Base-by-base conservation (phyloP, 2,888 invertebrate genomes). In the Diloba caeruleocephala region DNA sequence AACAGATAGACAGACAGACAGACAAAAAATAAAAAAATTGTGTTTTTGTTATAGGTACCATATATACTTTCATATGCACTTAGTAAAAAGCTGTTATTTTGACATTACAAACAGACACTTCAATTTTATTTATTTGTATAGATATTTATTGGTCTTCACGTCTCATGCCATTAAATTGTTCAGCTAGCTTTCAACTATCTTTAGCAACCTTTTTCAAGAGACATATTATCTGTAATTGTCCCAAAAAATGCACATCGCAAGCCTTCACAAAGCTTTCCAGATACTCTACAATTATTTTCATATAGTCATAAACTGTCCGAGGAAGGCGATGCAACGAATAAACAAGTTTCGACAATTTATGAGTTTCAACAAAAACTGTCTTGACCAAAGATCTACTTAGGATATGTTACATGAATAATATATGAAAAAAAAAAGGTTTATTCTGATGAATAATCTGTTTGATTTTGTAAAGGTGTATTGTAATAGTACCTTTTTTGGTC, bases 301-400 rank as follows among this genome's bases (percentile, higher is more conserved):
- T 62, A 62, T 64, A 64, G 12, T 39, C 49, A 69, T 59, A 75
- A 73, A 51, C 28, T 52, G 21, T 49, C 45, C 28, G 44, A 58
- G 33, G 33, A 44, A 60, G 58, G 55, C 53, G 44, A 55, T 62
- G 60, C 62, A 68, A 39, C 60, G 54, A 62, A 56, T 39, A 62
- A 65, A 76, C 73, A 68, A 70, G 64, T 62, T 70, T 45, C 48
- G 41, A 57, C 37, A 71, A 77, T 76, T 74, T 77, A 78, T 70
- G 63, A 38, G 67, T 61, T 59, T 58, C 50, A 60, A 70, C 58
- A 61, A 75, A 74, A 73, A 71, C 74, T 62, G 49, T 71, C 58
- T 68, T 50, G 36, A 13, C 10, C 33, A 32, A 28, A 33, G 26
- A 57, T 14, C 23, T 33, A 46, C 32, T 66, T 34, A 54, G 37